Base-by-base conservation (phyloP, 2,113 vertebrate genomes). In the Heloderma charlesbogerti region DNA sequence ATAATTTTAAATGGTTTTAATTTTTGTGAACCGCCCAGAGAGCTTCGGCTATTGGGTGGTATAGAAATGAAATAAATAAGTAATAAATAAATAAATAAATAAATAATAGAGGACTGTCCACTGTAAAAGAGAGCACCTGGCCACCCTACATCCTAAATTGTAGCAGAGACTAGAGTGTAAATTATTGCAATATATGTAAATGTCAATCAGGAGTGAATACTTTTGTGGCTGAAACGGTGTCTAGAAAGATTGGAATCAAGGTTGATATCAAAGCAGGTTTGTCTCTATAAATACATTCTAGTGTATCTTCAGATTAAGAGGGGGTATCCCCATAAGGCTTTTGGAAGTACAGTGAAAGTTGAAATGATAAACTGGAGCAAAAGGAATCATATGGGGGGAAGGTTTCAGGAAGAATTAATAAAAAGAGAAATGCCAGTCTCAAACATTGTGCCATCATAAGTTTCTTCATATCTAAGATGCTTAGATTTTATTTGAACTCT, bases 401-500 rank as follows among this genome's bases (percentile, higher is more conserved):
- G 54, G 92, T 91, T 95, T 97, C 95, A 90, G 89, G 94, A 95
- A 93, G 94, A 97, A 96, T 97, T 97, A 97, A 97, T 97, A 96
- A 96, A 97, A 93, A 93, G 82, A 94, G 95, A 97, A 97, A 96
- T 88, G 93, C 90, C 92, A 97, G 94, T 96, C 97, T 97, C 96
- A 94, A 94, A 96, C 96, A 78, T 92, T 96, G 96, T 96, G 87
- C 95, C 90, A 96, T 95, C 96, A 97, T 97, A 98, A 97, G 97
- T 93, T 97, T 91, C 94, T 96, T 93, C 93, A 91, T 96, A 96
- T 96, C 95, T 93, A 92, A 29, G 86, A 95, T 95, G 96, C 90
- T 97, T 96, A 97, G 94, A 95, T 96, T 97, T 97, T 98, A 97
- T 97, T 98, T 96, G 95, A 95, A 97, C 84, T 89, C 93, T 95